Evolutionary conservation across 2,888 invertebrate species (phyloP).

Genomic region (Eurytoma californica): DNA sequence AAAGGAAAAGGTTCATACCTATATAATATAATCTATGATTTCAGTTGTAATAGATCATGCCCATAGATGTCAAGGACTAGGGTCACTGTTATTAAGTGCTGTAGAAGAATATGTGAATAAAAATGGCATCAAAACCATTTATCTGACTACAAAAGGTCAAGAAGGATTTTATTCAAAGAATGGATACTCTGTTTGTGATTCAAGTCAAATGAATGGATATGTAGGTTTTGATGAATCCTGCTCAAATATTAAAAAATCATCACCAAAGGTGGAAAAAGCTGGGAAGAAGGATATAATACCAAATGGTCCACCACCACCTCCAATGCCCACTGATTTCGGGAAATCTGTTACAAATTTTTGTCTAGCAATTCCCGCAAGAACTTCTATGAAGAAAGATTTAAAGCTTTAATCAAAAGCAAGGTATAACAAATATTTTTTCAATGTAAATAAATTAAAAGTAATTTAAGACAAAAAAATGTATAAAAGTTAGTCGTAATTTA

Average conservation of each 20-base stretch:
- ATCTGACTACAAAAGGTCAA: constrained; percentile 84
- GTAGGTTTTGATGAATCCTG: constrained; percentile 57
- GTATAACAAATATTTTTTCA: constrained; percentile 19
- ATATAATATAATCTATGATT: constrained; percentile 46
- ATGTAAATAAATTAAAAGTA: constrained; percentile 50
- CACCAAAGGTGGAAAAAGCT: not conserved
- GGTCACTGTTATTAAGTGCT: constrained; percentile 84
- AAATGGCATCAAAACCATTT: constrained; percentile 80
- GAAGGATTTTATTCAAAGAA: constrained; percentile 86
- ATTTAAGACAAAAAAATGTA: constrained; percentile 17
- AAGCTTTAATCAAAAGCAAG: constrained; percentile 16
- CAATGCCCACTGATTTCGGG: constrained; percentile 67
- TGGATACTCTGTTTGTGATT: constrained; percentile 82
- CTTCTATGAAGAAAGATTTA: constrained; percentile 59
- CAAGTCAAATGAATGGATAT: constrained; percentile 80
- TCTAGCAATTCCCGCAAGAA: constrained; percentile 53
- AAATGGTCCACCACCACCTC: constrained; percentile 73
- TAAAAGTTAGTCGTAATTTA: constrained; percentile 26
- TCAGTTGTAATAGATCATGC: constrained; percentile 84
- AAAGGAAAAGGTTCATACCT: not conserved
- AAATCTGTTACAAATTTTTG: constrained; percentile 49
- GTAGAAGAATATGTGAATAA: constrained; percentile 83
- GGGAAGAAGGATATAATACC: constrained; percentile 55
- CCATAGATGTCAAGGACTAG: constrained; percentile 85
- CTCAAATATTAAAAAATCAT: not conserved